phyloP scores from a whole-genome alignment of 35 echinoderm and acorn worm genomes.

The Nesometra sesokonis region DNA sequence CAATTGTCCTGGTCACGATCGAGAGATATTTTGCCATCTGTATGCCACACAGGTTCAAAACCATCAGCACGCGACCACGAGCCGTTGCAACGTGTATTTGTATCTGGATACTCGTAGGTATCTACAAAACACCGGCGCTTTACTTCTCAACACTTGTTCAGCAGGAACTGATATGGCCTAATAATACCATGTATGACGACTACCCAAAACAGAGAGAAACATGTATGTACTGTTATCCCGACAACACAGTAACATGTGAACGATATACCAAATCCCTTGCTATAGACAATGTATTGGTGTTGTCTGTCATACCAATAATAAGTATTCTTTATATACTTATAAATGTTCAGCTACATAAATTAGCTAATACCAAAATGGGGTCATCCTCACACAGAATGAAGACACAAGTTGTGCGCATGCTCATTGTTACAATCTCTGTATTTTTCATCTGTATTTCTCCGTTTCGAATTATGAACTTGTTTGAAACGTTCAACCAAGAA shows the following conservation, averaged over 20 bases:
- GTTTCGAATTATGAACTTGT: conserved; percentile 82
- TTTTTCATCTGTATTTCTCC: conserved; percentile 90
- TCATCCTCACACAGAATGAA: conserved; percentile 59
- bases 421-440: conserved; percentile 82
- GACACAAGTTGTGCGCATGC: conserved; percentile 93
- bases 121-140: background rate
- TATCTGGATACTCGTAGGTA: conserved; percentile 46
- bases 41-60: conserved; percentile 80
- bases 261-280: background rate
- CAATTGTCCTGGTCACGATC: conserved; percentile 68
- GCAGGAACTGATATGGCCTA: background rate
- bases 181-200: background rate
- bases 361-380: conserved; percentile 42
- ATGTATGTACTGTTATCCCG: background rate
- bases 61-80: conserved; percentile 54
- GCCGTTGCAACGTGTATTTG: conserved; percentile 45
- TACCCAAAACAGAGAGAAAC: background rate
- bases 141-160: background rate
- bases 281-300: conserved; percentile 67
- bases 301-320: conserved; percentile 77
- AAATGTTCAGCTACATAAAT: conserved; percentile 51
- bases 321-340: conserved; percentile 75
- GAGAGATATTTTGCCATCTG: conserved; percentile 90
- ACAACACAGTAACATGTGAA: background rate
- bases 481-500: conserved; percentile 36